phyloP scores from a whole-genome alignment of 2,797 vertebrate genomes.

The Micropoecilia bifurca region DNA sequence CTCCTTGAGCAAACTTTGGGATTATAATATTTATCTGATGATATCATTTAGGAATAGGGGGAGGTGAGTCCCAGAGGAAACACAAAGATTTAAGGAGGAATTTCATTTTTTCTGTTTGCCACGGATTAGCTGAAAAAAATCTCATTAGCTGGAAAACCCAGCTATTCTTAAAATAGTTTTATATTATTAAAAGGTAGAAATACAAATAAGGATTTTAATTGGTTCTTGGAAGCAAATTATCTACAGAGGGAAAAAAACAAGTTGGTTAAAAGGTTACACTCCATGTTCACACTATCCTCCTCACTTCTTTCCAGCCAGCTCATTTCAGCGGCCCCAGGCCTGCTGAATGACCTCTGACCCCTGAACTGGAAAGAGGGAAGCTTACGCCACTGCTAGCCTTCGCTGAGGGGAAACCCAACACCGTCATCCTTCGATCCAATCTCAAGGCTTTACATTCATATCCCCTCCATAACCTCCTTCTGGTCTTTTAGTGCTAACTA shows the following conservation, averaged over 20 bases:
- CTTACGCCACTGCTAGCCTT: conserved; percentile 35
- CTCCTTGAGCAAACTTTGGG: not conserved
- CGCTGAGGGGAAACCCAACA: conserved; percentile 65
- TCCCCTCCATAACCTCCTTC: conserved; percentile 24
- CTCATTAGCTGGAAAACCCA: not conserved
- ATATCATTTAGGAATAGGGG: not conserved
- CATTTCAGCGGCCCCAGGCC: conserved; percentile 58
- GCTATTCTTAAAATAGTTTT: not conserved
- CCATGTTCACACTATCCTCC: conserved; percentile 11
- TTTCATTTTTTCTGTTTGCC: not conserved
- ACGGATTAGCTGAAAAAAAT: not conserved
- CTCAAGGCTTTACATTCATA: conserved; percentile 44
- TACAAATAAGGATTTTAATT: not conserved
- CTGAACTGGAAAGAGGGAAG: conserved; percentile 67
- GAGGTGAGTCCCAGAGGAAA: not conserved
- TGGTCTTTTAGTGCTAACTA: conserved; percentile 23
- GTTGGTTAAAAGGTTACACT: conserved; percentile 50
- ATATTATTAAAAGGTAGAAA: not conserved
- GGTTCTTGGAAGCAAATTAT: not conserved
- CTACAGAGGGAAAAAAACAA: not conserved
- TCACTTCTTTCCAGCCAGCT: conserved; percentile 50
- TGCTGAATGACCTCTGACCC: conserved; percentile 62
- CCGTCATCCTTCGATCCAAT: conserved; percentile 53
- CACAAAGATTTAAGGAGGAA: not conserved
- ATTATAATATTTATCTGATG: not conserved